These are phyloP conservation scores for Tiliacea citrago DNA, from an alignment of 2,888 invertebrate genomes.

Conservation along the genomic window DNA sequence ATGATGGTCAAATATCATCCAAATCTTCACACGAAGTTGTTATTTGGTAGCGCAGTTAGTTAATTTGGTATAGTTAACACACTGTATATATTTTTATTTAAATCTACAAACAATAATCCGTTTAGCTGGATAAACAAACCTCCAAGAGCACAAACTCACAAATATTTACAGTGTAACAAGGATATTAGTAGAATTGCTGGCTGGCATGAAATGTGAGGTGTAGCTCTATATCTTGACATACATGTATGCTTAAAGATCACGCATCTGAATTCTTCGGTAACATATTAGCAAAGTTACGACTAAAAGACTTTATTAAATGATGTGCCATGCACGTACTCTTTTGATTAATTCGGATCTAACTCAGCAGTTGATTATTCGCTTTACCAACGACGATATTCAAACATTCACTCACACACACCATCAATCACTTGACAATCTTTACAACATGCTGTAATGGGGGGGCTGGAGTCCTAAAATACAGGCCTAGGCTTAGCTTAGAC, in stretches of 20 bases:
- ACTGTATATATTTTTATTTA: too few relatives aligned
- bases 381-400: background rate
- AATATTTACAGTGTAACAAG: background rate
- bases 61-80: too few relatives aligned
- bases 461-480: too few relatives aligned
- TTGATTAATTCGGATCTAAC: slow-evolving; percentile 1
- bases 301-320: slow-evolving; percentile 10
- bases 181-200: background rate
- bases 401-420: too few relatives aligned
- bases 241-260: slow-evolving; percentile 5
- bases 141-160: background rate
- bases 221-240: slow-evolving; percentile 17
- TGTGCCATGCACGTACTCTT: background rate
- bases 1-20: too few relatives aligned
- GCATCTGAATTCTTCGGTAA: slow-evolving; percentile 25
- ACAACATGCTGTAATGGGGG: too few relatives aligned
- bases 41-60: too few relatives aligned
- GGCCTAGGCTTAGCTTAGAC: too few relatives aligned
- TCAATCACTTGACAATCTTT: too few relatives aligned
- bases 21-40: too few relatives aligned
- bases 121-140: background rate
- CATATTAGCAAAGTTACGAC: background rate
- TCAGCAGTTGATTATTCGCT: too few relatives aligned
- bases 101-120: too few relatives aligned
- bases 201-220: slow-evolving; percentile 24